Base-by-base conservation (phyloP, 1,140 invertebrate species). In the Vollenhovia emeryi region DNA sequence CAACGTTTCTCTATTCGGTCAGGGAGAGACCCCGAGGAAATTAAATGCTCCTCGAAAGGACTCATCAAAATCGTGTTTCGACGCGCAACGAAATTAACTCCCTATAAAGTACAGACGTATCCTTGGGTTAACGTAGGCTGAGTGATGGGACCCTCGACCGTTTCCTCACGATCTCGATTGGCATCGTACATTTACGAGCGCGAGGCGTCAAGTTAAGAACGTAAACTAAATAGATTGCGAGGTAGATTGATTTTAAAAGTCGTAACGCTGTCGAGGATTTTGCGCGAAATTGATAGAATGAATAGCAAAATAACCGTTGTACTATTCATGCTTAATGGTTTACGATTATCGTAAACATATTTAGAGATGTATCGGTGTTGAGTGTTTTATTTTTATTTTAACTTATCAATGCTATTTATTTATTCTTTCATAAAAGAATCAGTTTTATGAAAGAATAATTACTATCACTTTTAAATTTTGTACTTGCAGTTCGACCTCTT, bases 31-130 rank as follows among this genome's bases (percentile, higher is more conserved):
- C 9, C 9, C 30, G 21, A 52, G 76, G 11, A 79, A 68, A 79
- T 68, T 79, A 68, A 79, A 79, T 68, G 60, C 24, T 45, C 60
- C 45, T 79, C 62, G 45, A 52, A 79, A 79, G 21, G 27, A 13
- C 24, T 64, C 76, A 55, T 79, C 76, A 79, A 79, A 79, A 79
- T 68, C 43, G 60, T 40, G 45, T 52, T 45, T 68, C 60, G 33
- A 13, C 18, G 62, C 30, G 45, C 45, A 33, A 68, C 45, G 45
- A 68, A 68, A 68, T 68, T 68, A 79, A 79, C 33, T 79, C 6
- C 9, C 60, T 40, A 52, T 66, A 79, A 79, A 79, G 18, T 18
- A 27, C 75, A 66, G 45, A 7, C 43, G 30, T 68, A 27, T 79
- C 15, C n/a, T 66, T 30, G 43, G 15, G 9, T 15, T 50, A 64